These are phyloP conservation scores for Pheosia tremula DNA, from an alignment of 2,888 invertebrate species.

Conservation along the genomic window DNA sequence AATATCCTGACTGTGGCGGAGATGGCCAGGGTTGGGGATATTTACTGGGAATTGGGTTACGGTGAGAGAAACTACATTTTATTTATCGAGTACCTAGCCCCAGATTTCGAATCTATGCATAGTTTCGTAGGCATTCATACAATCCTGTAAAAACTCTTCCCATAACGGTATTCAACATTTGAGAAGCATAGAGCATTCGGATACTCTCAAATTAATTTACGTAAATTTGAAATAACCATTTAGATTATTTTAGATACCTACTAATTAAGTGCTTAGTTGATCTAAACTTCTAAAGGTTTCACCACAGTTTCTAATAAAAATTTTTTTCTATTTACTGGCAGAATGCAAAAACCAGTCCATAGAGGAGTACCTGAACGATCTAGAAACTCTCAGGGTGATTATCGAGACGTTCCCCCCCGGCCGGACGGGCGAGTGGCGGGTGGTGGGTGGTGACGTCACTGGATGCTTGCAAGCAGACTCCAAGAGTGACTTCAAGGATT, in stretches of 20 bases:
- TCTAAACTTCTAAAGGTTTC: too few species aligned
- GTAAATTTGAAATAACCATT: too few species aligned
- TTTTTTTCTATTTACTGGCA: constrained; percentile 39
- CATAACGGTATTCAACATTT: too few species aligned
- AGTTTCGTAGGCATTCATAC: too few species aligned
- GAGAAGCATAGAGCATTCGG: too few species aligned
- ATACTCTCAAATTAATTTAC: too few species aligned
- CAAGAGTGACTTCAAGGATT: constrained; percentile 82
- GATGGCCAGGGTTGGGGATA: constrained; percentile 84
- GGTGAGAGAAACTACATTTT: constrained; percentile 74
- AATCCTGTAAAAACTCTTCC: too few species aligned
- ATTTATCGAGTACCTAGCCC: too few species aligned
- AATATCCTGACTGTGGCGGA: constrained; percentile 88
- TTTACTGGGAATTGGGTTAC: constrained; percentile 90
- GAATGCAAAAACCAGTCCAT: constrained; percentile 82
- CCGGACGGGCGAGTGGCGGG: constrained; percentile 81
- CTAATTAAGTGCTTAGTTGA: too few species aligned
- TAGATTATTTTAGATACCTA: too few species aligned
- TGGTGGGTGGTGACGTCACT: constrained; percentile 86
- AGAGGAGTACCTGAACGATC: constrained; percentile 85
- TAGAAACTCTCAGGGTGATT: constrained; percentile 86
- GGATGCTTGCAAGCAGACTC: constrained; percentile 76
- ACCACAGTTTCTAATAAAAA: background rate
- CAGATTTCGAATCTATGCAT: too few species aligned
- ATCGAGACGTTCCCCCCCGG: constrained; percentile 86